Evolutionary conservation across 2,113 vertebrate species (phyloP), one percentile per base, ranked within the genome.

Genomic region (Seriola quinqueradiata): DNA sequence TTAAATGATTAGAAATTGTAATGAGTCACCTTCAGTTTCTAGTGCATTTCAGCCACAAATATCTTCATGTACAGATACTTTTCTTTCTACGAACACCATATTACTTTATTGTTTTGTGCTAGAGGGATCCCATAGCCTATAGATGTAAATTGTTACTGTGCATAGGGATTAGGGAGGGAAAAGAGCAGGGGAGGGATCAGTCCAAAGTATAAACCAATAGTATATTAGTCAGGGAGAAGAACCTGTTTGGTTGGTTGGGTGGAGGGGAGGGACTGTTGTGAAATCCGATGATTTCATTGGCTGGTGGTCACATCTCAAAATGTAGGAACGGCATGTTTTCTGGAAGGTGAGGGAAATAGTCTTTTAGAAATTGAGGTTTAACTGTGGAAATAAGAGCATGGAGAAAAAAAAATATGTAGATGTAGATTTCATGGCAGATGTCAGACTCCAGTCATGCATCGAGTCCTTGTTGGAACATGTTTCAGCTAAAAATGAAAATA

Each of bases 401-500:
- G 16, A 21, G 23, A 32, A 59, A 28, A 9, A 6, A 21, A 5
- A 32, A 59, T 12, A 6, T 21, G 3, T 38, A 38, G 3, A 52
- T 52, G 12, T 38, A 38, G 21, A 59, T 44, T 17, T 71, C 16
- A 12, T 3, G 4, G 54, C 14, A 19, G 52, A n/a, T 12, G 69
- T 58, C 34, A 9, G 50, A 25, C 12, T 50, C 25, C 17, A 8
- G 66, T 21, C 46, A 8, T 4, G 17, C 46, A 13, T 61, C 3
- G 5, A 19, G 19, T 61, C 58, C 61, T 23, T 74, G 28, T 50
- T 16, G 25, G 57, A n/a, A 60, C 3, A 17, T 21, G 42, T 60
- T 48, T 73, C 40, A 73, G 57, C 40, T n/a, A 42, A 70, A 70
- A 25, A 10, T 54, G 19, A n/a, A 52, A 28, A 28, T 28, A 28